Evolutionary conservation across 2,113 vertebrate genomes (phyloP).

Genomic region (Myotis yumanensis): DNA sequence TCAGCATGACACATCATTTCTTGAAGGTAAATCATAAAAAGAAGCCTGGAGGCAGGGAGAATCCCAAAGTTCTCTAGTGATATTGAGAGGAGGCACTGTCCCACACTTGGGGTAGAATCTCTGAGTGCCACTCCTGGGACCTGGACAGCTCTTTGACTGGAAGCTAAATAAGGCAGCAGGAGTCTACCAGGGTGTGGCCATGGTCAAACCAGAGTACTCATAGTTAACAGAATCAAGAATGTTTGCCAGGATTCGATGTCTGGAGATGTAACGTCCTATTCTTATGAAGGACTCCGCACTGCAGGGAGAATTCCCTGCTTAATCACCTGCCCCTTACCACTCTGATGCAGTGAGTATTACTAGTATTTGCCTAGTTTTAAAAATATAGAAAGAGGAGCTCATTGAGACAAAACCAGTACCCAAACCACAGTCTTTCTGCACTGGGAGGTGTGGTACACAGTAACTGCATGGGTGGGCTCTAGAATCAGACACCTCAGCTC

Average conservation of each 20-base stretch:
- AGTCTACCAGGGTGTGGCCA: neutral
- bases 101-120: neutral
- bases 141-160: neutral
- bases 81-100: neutral
- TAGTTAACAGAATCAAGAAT: neutral
- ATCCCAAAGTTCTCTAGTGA: neutral
- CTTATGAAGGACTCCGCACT: neutral
- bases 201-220: neutral
- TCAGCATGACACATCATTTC: neutral
- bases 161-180: neutral
- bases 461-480: neutral
- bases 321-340: neutral
- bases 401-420: neutral
- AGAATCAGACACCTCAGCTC: neutral
- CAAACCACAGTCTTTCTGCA: neutral
- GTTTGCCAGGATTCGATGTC: neutral
- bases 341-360: neutral
- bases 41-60: neutral
- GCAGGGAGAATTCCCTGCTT: neutral
- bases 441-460: neutral
- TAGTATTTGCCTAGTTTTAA: neutral
- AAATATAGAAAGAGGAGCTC: neutral
- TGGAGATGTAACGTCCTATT: neutral
- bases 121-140: too few species aligned
- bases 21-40: neutral